phyloP scores from a whole-genome alignment of 2,797 vertebrate genomes.

The Periophthalmus magnuspinnatus region DNA sequence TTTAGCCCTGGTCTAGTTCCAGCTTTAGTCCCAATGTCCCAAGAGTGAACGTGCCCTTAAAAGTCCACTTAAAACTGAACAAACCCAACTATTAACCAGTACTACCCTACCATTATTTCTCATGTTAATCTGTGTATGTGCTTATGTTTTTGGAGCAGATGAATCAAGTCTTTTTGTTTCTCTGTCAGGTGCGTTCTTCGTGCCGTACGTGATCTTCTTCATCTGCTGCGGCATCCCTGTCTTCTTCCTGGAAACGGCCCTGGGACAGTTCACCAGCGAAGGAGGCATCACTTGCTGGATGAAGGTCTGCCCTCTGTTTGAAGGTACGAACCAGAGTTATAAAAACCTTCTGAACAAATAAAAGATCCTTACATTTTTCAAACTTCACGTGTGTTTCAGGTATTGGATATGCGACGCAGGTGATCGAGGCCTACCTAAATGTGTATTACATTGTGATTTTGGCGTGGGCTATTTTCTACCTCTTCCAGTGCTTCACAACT shows the following conservation, averaged over 20 bases:
- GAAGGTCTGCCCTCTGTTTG: slow-evolving; percentile 96
- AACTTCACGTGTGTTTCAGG: slow-evolving; percentile 71
- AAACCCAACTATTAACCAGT: not conserved
- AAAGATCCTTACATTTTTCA: not conserved
- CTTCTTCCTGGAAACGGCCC: slow-evolving; percentile 96
- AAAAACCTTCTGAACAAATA: not conserved
- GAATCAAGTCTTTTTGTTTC: slow-evolving; percentile 10
- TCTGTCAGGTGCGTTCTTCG: slow-evolving; percentile 92
- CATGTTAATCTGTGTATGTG: not conserved
- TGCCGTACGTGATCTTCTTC: slow-evolving; percentile 98
- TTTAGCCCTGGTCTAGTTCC: too few species aligned
- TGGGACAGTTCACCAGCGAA: slow-evolving; percentile 98
- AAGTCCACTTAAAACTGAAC: not conserved
- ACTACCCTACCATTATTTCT: not conserved
- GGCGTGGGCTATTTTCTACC: slow-evolving; percentile 98
- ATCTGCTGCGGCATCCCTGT: slow-evolving; percentile 97
- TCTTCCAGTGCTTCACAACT: slow-evolving; percentile 97
- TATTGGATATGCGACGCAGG: slow-evolving; percentile 97
- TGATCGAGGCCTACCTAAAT: slow-evolving; percentile 95
- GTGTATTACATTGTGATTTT: slow-evolving; percentile 98
- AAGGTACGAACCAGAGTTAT: slow-evolving; percentile 78
- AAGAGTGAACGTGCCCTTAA: not conserved
- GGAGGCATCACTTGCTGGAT: slow-evolving; percentile 99
- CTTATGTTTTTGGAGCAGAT: not conserved
- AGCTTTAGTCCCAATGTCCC: too few species aligned